Percentiles rank a stretch among this genome's conserved stretches.
Evolutionary conservation across 2,797 vertebrate genomes (phyloP).

Genomic region (Pampus argenteus): DNA sequence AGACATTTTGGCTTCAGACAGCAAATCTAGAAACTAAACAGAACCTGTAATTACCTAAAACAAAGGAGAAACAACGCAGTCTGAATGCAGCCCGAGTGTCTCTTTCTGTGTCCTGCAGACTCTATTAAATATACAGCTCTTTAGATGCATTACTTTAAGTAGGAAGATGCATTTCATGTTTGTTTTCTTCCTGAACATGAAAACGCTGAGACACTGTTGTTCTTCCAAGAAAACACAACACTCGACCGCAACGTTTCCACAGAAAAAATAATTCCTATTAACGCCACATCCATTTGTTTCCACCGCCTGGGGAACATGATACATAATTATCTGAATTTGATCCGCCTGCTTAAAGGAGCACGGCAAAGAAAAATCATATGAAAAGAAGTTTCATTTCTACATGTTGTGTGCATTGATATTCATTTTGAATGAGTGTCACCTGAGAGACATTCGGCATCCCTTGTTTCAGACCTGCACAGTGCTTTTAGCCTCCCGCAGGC

Average conservation of each 20-base stretch:
- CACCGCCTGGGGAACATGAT: background rate
- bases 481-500: slow-evolving; percentile 38
- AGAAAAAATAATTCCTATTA: slow-evolving; percentile 1
- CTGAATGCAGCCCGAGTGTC: too few species aligned
- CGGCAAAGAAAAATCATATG: background rate
- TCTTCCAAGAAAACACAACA: background rate
- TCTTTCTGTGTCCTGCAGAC: too few species aligned
- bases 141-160: background rate
- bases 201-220: background rate
- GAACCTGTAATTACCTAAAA: too few species aligned
- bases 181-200: background rate
- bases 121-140: background rate
- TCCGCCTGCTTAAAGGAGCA: background rate
- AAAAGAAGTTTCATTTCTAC: background rate
- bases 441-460: slow-evolving; percentile 29
- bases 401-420: slow-evolving; percentile 6
- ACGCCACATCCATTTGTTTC: background rate
- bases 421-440: slow-evolving; percentile 26
- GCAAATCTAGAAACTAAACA: too few species aligned
- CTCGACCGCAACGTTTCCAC: background rate
- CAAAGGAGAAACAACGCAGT: too few species aligned
- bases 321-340: slow-evolving; percentile 12
- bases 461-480: slow-evolving; percentile 26
- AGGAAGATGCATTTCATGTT: background rate
- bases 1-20: too few species aligned